Percentiles rank a stretch among this genome's conserved stretches.
phyloP scores from a whole-genome alignment of 2,797 vertebrate genomes.

The Trichosurus vulpecula region DNA sequence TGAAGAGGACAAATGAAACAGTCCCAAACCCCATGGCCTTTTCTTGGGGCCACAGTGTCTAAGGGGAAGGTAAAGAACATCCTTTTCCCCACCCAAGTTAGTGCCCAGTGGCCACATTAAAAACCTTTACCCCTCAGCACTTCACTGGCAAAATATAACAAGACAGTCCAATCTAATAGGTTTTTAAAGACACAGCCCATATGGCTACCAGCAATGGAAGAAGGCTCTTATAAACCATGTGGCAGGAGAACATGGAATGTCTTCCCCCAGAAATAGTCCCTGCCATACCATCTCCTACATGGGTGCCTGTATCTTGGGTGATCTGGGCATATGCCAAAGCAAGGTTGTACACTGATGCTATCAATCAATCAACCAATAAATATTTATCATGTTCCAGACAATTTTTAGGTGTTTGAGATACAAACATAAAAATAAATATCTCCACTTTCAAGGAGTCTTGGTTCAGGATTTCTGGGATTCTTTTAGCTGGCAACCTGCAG shows the following conservation, averaged over 20 bases:
- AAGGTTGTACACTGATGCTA: background rate
- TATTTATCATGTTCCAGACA: background rate
- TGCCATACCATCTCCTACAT: background rate
- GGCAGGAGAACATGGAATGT: background rate
- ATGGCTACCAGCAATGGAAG: background rate
- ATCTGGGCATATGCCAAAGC: background rate
- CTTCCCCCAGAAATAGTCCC: background rate
- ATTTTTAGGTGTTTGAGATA: background rate
- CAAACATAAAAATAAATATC: background rate
- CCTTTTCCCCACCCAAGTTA: background rate
- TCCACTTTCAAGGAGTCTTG: background rate
- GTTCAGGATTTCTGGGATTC: background rate
- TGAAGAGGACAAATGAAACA: background rate
- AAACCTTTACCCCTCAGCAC: background rate
- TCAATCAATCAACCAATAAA: background rate
- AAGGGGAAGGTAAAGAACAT: background rate
- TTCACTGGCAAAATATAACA: background rate
- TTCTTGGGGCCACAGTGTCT: background rate
- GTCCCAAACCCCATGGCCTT: background rate
- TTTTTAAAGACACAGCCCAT: background rate
- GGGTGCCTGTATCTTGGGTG: background rate
- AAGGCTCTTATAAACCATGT: background rate
- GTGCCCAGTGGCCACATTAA: background rate
- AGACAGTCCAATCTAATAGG: background rate
- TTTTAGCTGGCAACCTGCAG: background rate